Evolutionary conservation across 2,888 invertebrate species (phyloP), one percentile per base, ranked within the genome.

Genomic region (Criorhina ranunculi): DNA sequence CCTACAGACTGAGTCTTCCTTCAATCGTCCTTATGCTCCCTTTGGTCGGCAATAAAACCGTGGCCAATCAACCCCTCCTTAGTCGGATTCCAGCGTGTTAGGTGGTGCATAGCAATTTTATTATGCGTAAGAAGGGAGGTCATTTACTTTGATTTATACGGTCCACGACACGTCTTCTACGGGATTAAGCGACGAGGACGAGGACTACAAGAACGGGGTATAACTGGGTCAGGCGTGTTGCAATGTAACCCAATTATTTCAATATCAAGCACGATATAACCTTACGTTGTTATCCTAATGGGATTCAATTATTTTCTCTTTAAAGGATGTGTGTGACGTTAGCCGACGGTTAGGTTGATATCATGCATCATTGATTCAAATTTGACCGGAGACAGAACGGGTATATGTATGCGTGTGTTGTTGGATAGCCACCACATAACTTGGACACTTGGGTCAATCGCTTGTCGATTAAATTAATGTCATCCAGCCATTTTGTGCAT

Each of bases 81-180:
- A 70, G 46, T 15, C 15, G 33, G 67, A 37, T 66, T 57, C 31
- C 67, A 53, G 60, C 12, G 53, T 46, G 73, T 59, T 67, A 79
- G 69, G 73, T 83, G 73, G 73, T 69, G 83, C 79, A 83, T 83
- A 69, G 46, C 73, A 78, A 73, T 73, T 83, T 83, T 83, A 78
- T 69, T 83, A 69, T 75, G 79, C 83, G 83, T 83, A 83, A 64
- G 83, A 69, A 75, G 64, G 67, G 79, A 69, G 69, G 78, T 75
- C 69, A 67, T 78, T 83, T 64, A 57, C 62, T 78, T 73, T 83
- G 83, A 83, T 83, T 83, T 83, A 83, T 83, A 66, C 37, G 60
- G 66, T 60, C 59, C 64, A 55, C 46, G 77, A 72, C 46, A 55
- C 24, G 24, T 24, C 24, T 24, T 55, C 31, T 46, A 29, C 24